Base-by-base conservation (phyloP, 2,113 vertebrate genomes). In the Pedetes capensis region DNA sequence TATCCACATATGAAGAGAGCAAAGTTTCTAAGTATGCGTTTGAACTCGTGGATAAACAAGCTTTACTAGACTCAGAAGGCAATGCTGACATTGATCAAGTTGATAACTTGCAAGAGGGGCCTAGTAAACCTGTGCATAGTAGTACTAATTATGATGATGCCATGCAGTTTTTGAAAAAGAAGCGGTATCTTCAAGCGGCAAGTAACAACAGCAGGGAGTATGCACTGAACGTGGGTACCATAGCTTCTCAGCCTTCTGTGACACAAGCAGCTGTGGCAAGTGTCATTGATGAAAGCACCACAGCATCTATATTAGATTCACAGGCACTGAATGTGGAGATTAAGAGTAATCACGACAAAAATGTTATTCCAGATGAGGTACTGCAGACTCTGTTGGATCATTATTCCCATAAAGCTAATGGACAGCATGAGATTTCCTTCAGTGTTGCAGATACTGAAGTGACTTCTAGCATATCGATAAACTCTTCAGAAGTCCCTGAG, bases 141-240 rank as follows among this genome's bases (percentile, higher is more conserved):
- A 99, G 99, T 98, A 99, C 99, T 97, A 99, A 99, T 95, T 99
- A 99, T 6, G 99, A 99, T 3, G 99, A 99, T n/a, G 99, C 99
- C 98, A 99, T 99, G 99, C 99, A 99, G 96, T 99, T 99, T 97
- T 98, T 99, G 97, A 99, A 99, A 98, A 99, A 99, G 98, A 99
- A 99, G 93, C 98, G 99, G 3, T 99, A 99, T 97, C 98, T 99
- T 76, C 99, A 99, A 96, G 99, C 99, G 4, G 98, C 99, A 23
- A 98, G 98, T 96, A 98, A 98, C 96, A 99, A 98, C 97, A 99
- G 98, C 98, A 98, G 99, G 93, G 99, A 99, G 89, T 99, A 99
- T 68, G 97, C 99, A 18, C 98, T 99, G 90, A 99, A 99, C 83
- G 98, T 99, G 63, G 99, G 99, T 97, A 99, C 98, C 97, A 99